phyloP scores from a whole-genome alignment of 2,797 vertebrate species.

The Nasua narica region DNA sequence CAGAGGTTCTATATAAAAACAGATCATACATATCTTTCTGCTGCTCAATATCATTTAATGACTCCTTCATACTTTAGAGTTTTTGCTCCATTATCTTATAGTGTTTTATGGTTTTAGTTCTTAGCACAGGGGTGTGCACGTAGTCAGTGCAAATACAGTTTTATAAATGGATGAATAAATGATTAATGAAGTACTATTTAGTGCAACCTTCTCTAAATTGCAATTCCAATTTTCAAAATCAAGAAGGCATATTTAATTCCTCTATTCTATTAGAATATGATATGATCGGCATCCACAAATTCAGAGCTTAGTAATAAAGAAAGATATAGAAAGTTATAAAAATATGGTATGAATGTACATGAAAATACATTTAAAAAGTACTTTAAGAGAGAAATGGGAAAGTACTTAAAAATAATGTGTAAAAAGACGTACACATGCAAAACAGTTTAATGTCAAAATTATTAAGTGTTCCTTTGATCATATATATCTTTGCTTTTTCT shows the following conservation, averaged over 20 bases:
- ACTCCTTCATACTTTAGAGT: not conserved
- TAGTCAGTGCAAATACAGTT: not conserved
- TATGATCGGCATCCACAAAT: not conserved
- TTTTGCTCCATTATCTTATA: not conserved
- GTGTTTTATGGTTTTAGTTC: not conserved
- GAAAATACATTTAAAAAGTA: not conserved
- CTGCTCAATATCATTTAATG: not conserved
- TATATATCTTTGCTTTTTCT: not conserved
- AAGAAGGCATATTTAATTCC: not conserved
- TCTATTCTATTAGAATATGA: not conserved
- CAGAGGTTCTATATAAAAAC: not conserved
- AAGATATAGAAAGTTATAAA: not conserved
- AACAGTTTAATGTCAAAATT: not conserved
- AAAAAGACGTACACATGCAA: not conserved
- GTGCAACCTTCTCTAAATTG: not conserved
- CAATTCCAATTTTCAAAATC: not conserved
- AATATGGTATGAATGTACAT: not conserved
- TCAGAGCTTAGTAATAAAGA: not conserved
- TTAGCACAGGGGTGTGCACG: not conserved
- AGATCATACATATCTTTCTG: not conserved
- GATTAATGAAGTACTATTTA: not conserved
- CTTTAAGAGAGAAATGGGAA: not conserved
- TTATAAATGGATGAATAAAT: not conserved
- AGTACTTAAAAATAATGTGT: not conserved
- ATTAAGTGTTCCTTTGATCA: not conserved